A percentile compares a stretch with the other conserved stretches of the same genome.
These are phyloP conservation scores for Aleiodes testaceus DNA, from an alignment of 2,888 invertebrate genomes.

Conservation along the genomic window DNA sequence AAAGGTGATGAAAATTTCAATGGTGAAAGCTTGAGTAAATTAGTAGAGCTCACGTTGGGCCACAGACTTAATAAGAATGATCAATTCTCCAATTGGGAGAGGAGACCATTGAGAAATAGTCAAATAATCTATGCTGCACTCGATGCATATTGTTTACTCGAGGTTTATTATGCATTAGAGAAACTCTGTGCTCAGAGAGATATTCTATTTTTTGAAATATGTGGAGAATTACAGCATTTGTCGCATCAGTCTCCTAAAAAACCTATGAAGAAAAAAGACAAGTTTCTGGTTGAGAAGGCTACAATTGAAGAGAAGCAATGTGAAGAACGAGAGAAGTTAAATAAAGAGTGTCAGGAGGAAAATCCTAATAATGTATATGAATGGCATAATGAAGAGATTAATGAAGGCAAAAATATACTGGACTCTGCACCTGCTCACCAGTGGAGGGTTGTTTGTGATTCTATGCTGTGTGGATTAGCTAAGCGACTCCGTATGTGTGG, in stretches of 20 bases:
- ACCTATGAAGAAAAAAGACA: constrained; percentile 67
- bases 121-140: constrained; percentile 90
- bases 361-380: background rate
- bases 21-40: constrained; percentile 82
- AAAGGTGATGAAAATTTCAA: constrained; percentile 74
- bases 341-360: background rate
- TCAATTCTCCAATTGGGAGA: constrained; percentile 94
- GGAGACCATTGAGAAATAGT: constrained; percentile 83
- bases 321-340: background rate
- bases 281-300: constrained; percentile 33
- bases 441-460: constrained; percentile 77
- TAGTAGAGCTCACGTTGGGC: constrained; percentile 86
- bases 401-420: constrained; percentile 3
- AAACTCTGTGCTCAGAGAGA: constrained; percentile 73
- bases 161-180: constrained; percentile 82
- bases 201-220: constrained; percentile 79
- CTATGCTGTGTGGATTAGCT: constrained; percentile 77
- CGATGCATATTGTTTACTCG: constrained; percentile 90
- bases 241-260: constrained; percentile 73
- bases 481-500: constrained; percentile 79
- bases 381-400: background rate
- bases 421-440: constrained; percentile 49
- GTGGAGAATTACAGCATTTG: constrained; percentile 74
- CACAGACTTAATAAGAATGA: constrained; percentile 88
- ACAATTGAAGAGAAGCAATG: background rate